These are phyloP conservation scores for Pleuronectes platessa DNA, from an alignment of 2,113 vertebrate species.

Conservation along the genomic window DNA sequence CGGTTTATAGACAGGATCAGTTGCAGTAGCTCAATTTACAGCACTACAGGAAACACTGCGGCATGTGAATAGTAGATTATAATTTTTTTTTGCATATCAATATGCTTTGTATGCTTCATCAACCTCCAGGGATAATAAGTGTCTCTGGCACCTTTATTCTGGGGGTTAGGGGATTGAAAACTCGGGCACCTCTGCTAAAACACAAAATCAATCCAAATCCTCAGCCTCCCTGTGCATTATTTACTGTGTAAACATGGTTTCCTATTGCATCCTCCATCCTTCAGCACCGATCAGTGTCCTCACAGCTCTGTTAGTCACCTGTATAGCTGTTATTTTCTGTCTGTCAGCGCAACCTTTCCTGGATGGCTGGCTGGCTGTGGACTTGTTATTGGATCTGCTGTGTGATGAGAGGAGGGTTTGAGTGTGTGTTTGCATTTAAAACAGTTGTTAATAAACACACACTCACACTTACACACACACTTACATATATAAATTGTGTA, in stretches of 20 bases:
- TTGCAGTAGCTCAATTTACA: not conserved
- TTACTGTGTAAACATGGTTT: not conserved
- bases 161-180: too few species aligned
- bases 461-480: not conserved
- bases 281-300: not conserved
- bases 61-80: not conserved
- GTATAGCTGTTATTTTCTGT: constrained; percentile 35
- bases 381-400: constrained; percentile 26
- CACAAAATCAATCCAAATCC: not conserved
- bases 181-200: not conserved
- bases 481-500: not conserved
- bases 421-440: constrained; percentile 56
- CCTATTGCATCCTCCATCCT: not conserved
- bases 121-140: not conserved
- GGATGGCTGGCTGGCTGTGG: constrained; percentile 15
- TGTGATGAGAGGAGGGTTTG: not conserved
- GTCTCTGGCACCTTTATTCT: not conserved
- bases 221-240: not conserved
- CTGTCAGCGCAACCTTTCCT: constrained; percentile 32
- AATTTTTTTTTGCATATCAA: not conserved
- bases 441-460: constrained; percentile 34
- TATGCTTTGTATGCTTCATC: not conserved
- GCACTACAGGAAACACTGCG: not conserved
- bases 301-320: constrained; percentile 16
- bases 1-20: not conserved